These are phyloP conservation scores for Varanus komodoensis DNA, from an alignment of 2,113 vertebrate species.

Conservation along the genomic window DNA sequence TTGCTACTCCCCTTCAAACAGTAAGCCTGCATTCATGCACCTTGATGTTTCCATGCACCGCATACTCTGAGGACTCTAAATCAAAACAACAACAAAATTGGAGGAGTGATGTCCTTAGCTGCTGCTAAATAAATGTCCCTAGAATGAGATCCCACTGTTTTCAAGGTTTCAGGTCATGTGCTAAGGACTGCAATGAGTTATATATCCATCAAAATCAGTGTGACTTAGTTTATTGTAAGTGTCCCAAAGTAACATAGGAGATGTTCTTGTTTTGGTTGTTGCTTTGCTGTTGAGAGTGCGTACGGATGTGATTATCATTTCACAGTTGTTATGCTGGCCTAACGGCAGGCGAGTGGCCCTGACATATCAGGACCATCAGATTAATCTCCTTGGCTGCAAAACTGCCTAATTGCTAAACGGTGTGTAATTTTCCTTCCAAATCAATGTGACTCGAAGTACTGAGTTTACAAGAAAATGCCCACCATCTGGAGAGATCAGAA, in stretches of 20 bases:
- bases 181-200: background rate
- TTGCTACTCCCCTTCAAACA: slow-evolving; percentile 83
- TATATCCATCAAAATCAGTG: too few relatives aligned
- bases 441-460: background rate
- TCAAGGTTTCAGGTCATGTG: background rate
- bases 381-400: background rate
- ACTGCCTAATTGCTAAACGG: background rate
- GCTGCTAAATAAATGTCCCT: background rate
- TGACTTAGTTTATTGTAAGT: too few relatives aligned
- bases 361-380: background rate
- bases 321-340: too few relatives aligned
- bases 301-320: background rate
- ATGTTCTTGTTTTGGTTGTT: background rate
- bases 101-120: background rate
- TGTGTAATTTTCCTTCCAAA: background rate
- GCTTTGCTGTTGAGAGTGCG: background rate
- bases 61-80: slow-evolving; percentile 29
- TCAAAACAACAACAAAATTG: too few relatives aligned
- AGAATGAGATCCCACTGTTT: background rate
- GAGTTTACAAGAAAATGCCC: background rate
- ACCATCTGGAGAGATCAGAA: background rate
- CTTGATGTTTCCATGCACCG: background rate
- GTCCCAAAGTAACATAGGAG: too few relatives aligned
- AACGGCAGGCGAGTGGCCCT: too few relatives aligned
- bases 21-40: slow-evolving; percentile 68